A percentile compares a stretch with the other conserved stretches of the same genome.
phyloP scores from a whole-genome alignment of 2,797 vertebrate species.

The Mycteria americana region DNA sequence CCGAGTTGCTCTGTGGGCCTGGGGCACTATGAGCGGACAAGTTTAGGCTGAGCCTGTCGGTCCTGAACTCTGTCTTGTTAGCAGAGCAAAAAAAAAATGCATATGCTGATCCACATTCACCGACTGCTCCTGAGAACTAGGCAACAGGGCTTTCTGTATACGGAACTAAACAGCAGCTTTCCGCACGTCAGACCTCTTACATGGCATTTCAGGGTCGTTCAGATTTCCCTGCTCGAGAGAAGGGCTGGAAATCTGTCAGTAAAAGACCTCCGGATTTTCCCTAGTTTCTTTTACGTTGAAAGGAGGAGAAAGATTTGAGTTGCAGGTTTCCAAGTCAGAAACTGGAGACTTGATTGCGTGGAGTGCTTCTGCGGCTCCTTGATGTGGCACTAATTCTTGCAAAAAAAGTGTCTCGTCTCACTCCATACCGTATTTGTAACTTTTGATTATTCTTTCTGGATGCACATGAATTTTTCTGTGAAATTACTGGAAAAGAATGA shows the following conservation, averaged over 20 bases:
- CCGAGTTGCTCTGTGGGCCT: not conserved
- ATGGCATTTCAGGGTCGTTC: rapidly evolving
- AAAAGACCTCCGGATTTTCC: not conserved
- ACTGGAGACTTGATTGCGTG: not conserved
- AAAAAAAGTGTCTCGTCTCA: not conserved
- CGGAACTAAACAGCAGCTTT: not conserved
- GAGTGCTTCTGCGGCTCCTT: not conserved
- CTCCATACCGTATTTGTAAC: not conserved
- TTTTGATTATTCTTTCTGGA: not conserved
- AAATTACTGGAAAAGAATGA: not conserved
- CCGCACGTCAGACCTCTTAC: not conserved
- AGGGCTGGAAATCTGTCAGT: not conserved
- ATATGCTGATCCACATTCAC: not conserved
- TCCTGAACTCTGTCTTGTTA: not conserved
- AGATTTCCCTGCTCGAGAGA: not conserved
- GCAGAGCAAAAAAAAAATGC: not conserved
- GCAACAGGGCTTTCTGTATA: not conserved
- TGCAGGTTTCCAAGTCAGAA: not conserved
- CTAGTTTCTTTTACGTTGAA: not conserved
- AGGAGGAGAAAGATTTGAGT: not conserved
- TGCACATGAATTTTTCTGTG: not conserved
- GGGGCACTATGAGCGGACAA: too few relatives aligned
- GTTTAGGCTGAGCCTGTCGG: not conserved
- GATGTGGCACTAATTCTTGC: not conserved
- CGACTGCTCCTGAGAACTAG: rapidly evolving